Evolutionary conservation across 2,888 invertebrate species (phyloP).

Genomic region (Meteorus cinctellus): DNA sequence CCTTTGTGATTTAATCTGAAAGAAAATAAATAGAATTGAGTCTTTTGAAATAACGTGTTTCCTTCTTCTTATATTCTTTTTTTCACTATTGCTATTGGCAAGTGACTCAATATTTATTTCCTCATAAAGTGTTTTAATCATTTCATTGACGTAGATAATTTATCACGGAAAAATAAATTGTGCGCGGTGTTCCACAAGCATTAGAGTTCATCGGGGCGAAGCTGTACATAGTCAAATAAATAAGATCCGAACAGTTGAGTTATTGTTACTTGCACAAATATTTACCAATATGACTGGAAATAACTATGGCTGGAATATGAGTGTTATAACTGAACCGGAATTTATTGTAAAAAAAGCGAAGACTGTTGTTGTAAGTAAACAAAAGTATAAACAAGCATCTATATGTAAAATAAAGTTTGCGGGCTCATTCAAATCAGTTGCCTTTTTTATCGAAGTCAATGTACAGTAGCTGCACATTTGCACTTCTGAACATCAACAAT

Average conservation of each 20-base stretch:
- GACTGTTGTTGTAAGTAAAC: slow-evolving; percentile 58
- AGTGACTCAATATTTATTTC: slow-evolving; percentile 9
- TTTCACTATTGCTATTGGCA: not conserved
- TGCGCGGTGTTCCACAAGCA: not conserved
- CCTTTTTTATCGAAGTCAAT: not conserved
- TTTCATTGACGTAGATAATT: not conserved
- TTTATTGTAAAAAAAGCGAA: slow-evolving; percentile 57
- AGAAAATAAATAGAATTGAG: not conserved
- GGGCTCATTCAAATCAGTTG: not conserved
- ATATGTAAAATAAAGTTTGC: not conserved
- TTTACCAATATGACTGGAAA: slow-evolving; percentile 41
- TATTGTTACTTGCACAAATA: not conserved
- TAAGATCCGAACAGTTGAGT: not conserved
- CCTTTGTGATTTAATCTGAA: not conserved
- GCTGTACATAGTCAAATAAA: not conserved
- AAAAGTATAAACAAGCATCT: slow-evolving; percentile 50
- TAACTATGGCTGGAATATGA: slow-evolving; percentile 63
- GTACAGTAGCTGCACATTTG: not conserved
- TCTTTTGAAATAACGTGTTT: not conserved
- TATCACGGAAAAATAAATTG: not conserved
- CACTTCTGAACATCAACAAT: not conserved
- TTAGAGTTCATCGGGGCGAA: not conserved
- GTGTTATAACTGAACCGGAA: slow-evolving; percentile 61
- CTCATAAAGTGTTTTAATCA: not conserved
- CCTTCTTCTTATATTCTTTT: not conserved